Evolutionary conservation across 2,888 invertebrate genomes (phyloP), one percentile per base, ranked within the genome.

Genomic region (Hirudinaria manillensis): DNA sequence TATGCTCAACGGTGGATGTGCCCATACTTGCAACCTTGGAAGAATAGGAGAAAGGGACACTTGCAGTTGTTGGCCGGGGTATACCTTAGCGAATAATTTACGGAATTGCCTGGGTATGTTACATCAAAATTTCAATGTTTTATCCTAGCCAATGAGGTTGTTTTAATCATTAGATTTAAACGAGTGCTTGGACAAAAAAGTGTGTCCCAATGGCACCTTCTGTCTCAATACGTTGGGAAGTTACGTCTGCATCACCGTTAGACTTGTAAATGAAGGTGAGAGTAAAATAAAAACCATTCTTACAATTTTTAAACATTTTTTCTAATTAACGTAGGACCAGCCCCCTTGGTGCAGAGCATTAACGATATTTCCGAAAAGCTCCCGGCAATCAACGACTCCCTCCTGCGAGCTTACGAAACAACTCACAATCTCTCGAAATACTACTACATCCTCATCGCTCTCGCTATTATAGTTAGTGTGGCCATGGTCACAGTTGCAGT

Each of bases 391-490:
- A 73, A 76, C 51, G 34, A 53, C 55, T 36, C 55, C 32, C 27
- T 72, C 27, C 32, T 19, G 24, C 19, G 27, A 19, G 68, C 56
- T 29, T 65, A 29, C 2, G 73, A 56, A 27, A 66, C 53, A 27
- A n/a, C 74, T 13, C n/a, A 66, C 13, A 55, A 70, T 3, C 53
- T 78, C 29, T 67, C 75, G 24, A n/a, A 65, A 24, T 72, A 76
- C 45, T 70, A 77, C 71, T 73, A 75, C 21, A 76, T 70, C 4
- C 76, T 79, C 24, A 66, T 79, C 19, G 77, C 76, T 56, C 77
- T 78, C 75, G 76, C 76, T 36, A 34, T 76, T 32, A 61, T 79
- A 6, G 76, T 79, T 51, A 78, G 78, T 32, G 24, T 78, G 19
- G 79, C 77, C 34, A 74, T 78, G 24, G 74, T 74, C 16, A 68